Evolutionary conservation across 2,888 invertebrate species (phyloP).

Genomic region (Druceiella hillmani): DNA sequence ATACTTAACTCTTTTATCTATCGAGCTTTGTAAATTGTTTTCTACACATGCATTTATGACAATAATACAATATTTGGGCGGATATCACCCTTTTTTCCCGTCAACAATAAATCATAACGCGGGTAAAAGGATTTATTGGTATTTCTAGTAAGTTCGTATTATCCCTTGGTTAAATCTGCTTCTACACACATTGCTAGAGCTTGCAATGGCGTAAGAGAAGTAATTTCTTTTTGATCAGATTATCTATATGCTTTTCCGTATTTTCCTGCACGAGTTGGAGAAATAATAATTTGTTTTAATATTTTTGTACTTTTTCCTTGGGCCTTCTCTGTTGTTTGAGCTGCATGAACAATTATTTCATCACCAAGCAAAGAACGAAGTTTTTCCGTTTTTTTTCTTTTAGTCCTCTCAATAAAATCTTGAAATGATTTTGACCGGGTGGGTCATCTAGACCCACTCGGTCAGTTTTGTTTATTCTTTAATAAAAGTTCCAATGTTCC

Average conservation of each 20-base stretch:
- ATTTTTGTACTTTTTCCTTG: conserved; percentile 16
- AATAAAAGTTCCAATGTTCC: not conserved
- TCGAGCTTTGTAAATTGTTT: conserved; percentile 9
- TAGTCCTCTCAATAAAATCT: conserved; percentile 20
- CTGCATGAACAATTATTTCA: conserved; percentile 13
- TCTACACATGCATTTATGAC: conserved; percentile 13
- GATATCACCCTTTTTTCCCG: conserved; percentile 15
- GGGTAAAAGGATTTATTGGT: too few species aligned
- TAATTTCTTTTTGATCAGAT: conserved; percentile 12
- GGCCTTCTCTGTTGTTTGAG: conserved; percentile 12
- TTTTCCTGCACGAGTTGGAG: conserved; percentile 13
- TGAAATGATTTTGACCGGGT: conserved; percentile 14
- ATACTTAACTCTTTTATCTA: too few species aligned
- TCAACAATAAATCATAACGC: too few species aligned
- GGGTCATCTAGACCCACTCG: conserved; percentile 16
- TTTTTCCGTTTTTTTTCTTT: conserved; percentile 19
- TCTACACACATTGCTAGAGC: conserved; percentile 22
- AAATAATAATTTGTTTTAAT: conserved; percentile 18
- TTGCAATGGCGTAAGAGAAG: conserved; percentile 14
- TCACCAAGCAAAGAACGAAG: conserved; percentile 5
- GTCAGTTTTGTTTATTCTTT: conserved; percentile 10
- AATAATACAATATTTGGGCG: conserved; percentile 6
- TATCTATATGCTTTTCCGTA: conserved; percentile 15
- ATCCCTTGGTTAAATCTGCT: conserved; percentile 18
- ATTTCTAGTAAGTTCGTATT: conserved; percentile 20